Percentiles rank a stretch among this genome's conserved stretches.
Conservation (phyloP, 2,113 vertebrate genomes). For the Pluvianellus socialis region DNA sequence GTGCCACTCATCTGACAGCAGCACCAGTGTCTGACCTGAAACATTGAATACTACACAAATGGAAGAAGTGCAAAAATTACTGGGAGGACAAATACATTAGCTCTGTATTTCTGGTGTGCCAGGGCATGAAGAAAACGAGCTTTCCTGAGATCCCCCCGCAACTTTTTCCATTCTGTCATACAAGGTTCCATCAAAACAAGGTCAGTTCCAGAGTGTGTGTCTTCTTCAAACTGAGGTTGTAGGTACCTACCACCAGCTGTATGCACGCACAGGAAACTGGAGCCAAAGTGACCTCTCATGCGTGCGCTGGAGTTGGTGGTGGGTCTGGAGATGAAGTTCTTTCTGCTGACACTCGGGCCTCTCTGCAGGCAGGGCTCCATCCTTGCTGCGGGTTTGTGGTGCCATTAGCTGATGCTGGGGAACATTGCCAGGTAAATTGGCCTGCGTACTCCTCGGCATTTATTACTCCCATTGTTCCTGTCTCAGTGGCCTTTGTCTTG, state of each 20-base stretch:
- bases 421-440: background rate
- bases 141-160: background rate
- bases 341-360: background rate
- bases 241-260: background rate
- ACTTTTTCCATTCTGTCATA: background rate
- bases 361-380: background rate
- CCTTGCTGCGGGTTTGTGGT: rapidly evolving
- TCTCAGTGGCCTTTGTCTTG: background rate
- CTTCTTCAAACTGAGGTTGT: background rate
- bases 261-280: background rate
- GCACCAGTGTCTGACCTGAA: background rate
- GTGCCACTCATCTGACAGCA: background rate
- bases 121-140: background rate
- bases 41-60: background rate
- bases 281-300: rapidly evolving
- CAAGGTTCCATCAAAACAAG: background rate
- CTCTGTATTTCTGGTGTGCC: background rate
- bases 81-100: background rate
- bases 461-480: background rate
- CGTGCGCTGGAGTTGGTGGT: rapidly evolving
- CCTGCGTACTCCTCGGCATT: rapidly evolving
- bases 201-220: rapidly evolving
- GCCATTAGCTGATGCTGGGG: background rate
- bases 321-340: background rate
- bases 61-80: background rate